Evolutionary conservation across 2,797 vertebrate genomes (phyloP), one percentile per base, ranked within the genome.

Genomic region (Enteromius treurensis): DNA sequence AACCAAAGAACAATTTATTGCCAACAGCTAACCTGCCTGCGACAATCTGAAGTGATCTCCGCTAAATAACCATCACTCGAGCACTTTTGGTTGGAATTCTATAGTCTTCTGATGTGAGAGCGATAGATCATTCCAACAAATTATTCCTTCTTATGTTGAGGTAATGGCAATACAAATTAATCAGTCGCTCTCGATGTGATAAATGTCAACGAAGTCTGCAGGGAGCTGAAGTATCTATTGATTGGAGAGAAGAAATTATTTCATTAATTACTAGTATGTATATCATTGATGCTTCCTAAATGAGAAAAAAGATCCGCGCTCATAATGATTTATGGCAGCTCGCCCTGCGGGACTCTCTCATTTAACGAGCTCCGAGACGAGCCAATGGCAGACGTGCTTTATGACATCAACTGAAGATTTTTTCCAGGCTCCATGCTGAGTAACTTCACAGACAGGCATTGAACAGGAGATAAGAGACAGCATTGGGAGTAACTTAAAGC

Each of bases 151-250:
- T 86, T 76, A 19, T 73, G 88, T 70, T 88, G 85, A 87, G 87
- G 87, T 84, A 89, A 91, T 65, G 60, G 60, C 14, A 80, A 81
- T 78, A 73, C 84, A 88, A 85, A 86, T 88, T 80, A 90, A 89
- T 93, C 86, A 89, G 89, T 86, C 32, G 40, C 83, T 83, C 80
- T 90, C 88, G 85, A 85, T 84, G 86, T 91, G 91, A 92, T 91
- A 90, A 90, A 87, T 84, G 53, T 88, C 89, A 90, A 88, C 73
- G 29, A 0, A 4, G 78, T 85, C 79, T 64, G 88, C 75, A 51
- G 67, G 89, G 73, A 87, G 85, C 86, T 84, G 75, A 79, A 86
- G 79, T 86, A 70, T 64, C 51, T 87, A 92, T 91, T 91, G 91
- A 94, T 92, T 90, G 84, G 85, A 86, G 80, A 88, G 79, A 65